Evolutionary conservation across 2,888 invertebrate genomes (phyloP).

Genomic region (Axea sp.): DNA sequence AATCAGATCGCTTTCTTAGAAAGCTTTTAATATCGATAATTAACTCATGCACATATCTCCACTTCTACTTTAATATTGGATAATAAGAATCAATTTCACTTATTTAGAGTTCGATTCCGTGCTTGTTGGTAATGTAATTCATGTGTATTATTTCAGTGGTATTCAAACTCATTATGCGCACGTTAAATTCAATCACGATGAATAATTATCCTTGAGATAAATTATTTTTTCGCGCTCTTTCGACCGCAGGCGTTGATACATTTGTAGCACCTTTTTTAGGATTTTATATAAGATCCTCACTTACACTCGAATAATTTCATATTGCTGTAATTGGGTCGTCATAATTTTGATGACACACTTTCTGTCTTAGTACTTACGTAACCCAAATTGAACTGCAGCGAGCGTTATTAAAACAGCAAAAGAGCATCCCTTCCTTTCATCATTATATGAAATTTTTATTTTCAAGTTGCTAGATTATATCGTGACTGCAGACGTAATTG

Average conservation of each 20-base stretch:
- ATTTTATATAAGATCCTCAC: no score
- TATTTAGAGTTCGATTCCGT: background rate
- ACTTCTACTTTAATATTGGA: constrained; percentile 2
- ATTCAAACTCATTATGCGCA: constrained; percentile 3
- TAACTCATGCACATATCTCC: constrained; percentile 38
- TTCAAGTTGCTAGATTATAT: constrained; percentile 26
- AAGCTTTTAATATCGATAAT: constrained; percentile 51
- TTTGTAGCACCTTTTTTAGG: no score
- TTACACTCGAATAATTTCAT: constrained; percentile 5
- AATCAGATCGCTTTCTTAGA: constrained; percentile 37
- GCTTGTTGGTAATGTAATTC: constrained; percentile 13
- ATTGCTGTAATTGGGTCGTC: no score
- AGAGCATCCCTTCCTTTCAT: background rate
- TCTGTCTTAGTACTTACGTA: constrained; percentile 15
- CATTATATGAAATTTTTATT: constrained; percentile 32
- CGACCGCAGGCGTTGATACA: no score
- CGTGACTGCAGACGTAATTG: constrained; percentile 9
- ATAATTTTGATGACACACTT: constrained; percentile 14
- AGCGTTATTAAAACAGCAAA: constrained; percentile 15
- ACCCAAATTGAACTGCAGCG: constrained; percentile 17
- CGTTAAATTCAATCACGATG: constrained; percentile 12
- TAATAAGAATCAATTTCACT: constrained; percentile 25
- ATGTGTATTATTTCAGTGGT: constrained; percentile 25
- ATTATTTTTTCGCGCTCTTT: no score
- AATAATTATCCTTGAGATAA: constrained; percentile 36